A percentile compares a stretch with the other conserved stretches of the same genome.
Conservation (phyloP, 2,113 vertebrate genomes). For the Sebastes schlegelii region DNA sequence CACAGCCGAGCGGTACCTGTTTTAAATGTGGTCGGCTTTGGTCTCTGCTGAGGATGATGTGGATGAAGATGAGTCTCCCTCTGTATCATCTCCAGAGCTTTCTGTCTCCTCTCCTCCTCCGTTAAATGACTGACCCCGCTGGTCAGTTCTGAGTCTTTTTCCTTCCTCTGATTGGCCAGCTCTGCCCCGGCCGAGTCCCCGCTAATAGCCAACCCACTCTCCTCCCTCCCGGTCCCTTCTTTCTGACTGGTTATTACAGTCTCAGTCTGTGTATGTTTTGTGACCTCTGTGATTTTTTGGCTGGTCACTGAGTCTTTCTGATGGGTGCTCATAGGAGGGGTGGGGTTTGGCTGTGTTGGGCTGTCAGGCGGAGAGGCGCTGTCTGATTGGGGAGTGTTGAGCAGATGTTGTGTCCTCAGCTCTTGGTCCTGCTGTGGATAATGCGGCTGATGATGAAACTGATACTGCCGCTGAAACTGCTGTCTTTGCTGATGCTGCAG, state of each 20-base stretch:
- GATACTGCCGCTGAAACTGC: background rate
- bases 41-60: conserved; percentile 68
- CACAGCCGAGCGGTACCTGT: conserved; percentile 64
- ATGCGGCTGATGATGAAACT: conserved; percentile 38
- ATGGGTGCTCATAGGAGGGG: conserved; percentile 23
- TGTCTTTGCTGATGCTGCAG: conserved; percentile 67
- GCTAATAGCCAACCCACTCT: conserved; percentile 57
- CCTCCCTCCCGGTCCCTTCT: conserved; percentile 42
- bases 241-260: conserved; percentile 45
- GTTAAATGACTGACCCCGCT: conserved; percentile 45
- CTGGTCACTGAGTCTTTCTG: conserved; percentile 63
- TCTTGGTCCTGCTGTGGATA: conserved; percentile 50
- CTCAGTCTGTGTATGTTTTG: conserved; percentile 54
- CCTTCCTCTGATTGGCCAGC: conserved; percentile 45
- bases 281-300: conserved; percentile 43
- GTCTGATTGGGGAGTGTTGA: conserved; percentile 71
- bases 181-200: conserved; percentile 36
- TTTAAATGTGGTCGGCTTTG: conserved; percentile 67
- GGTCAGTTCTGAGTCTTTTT: conserved; percentile 58
- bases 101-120: conserved; percentile 66
- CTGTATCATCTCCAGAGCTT: conserved; percentile 69
- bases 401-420: conserved; percentile 62
- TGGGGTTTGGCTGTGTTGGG: conserved; percentile 36
- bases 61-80: conserved; percentile 59
- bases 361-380: conserved; percentile 41